Evolutionary conservation across 1,140 invertebrate species (phyloP).

Genomic region (Ericerus pela): DNA sequence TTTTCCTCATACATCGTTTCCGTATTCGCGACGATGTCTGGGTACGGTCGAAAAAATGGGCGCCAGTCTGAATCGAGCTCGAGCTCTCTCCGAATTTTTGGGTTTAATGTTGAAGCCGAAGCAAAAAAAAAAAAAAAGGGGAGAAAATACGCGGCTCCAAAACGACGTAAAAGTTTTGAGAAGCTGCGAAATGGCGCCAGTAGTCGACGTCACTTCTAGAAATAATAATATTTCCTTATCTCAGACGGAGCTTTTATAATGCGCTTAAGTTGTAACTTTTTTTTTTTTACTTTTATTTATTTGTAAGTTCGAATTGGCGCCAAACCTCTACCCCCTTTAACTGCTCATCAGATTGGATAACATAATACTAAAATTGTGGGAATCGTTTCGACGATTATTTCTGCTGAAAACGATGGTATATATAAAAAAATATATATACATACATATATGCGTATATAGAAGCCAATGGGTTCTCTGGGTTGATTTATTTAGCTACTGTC

Average conservation of each 20-base stretch:
- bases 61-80: background rate
- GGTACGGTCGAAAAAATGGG: constrained; percentile 4
- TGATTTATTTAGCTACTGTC: constrained; percentile 5
- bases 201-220: constrained; percentile 9
- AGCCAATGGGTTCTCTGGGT: background rate
- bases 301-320: constrained; percentile 1
- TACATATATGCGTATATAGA: background rate
- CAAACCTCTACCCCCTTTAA: background rate
- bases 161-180: constrained; percentile 10
- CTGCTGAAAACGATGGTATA: too few relatives aligned
- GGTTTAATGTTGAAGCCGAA: constrained; percentile 7
- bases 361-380: constrained; percentile 4
- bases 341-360: constrained; percentile 1
- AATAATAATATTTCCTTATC: constrained; percentile 12
- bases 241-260: constrained; percentile 9
- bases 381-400: background rate
- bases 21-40: background rate
- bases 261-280: constrained; percentile 8
- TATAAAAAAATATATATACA: too few relatives aligned
- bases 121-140: background rate
- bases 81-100: constrained; percentile 6
- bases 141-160: constrained; percentile 3
- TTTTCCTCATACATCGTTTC: too few relatives aligned
- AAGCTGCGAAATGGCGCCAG: constrained; percentile 11
- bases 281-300: constrained; percentile 2